Evolutionary conservation across 2,797 vertebrate genomes (phyloP), one percentile per base, ranked within the genome.

Genomic region (Avahi laniger): DNA sequence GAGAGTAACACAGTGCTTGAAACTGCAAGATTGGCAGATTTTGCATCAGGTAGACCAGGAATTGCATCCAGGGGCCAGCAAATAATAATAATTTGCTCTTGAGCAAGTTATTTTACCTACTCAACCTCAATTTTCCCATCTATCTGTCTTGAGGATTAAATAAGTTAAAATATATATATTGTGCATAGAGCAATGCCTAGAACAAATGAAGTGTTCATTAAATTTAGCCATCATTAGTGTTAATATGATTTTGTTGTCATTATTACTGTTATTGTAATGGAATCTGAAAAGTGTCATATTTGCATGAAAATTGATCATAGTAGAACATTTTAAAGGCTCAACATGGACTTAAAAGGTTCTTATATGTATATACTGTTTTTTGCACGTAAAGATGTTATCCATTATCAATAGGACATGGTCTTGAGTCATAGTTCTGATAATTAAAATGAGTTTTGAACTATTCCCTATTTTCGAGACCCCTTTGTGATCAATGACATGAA

Each of bases 381-480:
- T 88, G 18, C 52, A 67, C 33, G 20, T 72, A 79, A 85, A 82
- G 26, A 28, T 87, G 26, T 26, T 80, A 35, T 11, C 41, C 63
- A 17, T 82, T 89, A 69, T 78, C 69, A 73, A 7, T 52, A 69
- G 69, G 73, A 7, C 30, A 33, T 79, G 17, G 41, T 96, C 43
- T 93, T 95, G 52, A 89, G 48, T 89, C 73, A 69, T 61, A 50
- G 48, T 96, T 93, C 54, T 33, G 69, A 22, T 89, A 18, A 46
- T 61, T 94, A 69, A 88, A 52, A 26, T 78, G 63, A 13, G 5
- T 93, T 93, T 91, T 91, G 89, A 91, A 85, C 67, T 85, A 14
- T 78, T 35, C 43, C 13, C 35, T 57, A 1, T 86, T 79, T 79
- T 63, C 50, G 24, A 79, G 61, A 82, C 24, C 4, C 35, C 2